Conservation (phyloP, 2,797 vertebrate species). For the Artibeus lituratus region DNA sequence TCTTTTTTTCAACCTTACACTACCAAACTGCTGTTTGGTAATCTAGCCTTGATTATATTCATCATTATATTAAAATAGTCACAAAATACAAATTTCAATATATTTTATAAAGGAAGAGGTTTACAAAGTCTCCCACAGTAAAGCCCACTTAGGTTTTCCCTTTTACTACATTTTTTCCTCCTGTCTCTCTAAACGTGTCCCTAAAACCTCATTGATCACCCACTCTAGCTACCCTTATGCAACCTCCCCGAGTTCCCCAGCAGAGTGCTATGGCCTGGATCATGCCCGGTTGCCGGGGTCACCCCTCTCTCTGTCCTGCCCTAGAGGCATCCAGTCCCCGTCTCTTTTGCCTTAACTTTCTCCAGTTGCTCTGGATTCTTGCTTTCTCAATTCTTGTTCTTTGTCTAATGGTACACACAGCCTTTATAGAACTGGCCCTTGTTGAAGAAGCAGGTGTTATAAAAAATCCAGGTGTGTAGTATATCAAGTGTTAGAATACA, state of each 20-base stretch:
- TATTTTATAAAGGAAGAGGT: background rate
- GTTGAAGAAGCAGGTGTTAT: background rate
- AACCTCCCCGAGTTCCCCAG: background rate
- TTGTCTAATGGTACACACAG: background rate
- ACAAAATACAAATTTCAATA: background rate
- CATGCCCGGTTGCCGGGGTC: background rate
- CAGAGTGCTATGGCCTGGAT: background rate
- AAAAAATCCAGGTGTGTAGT: background rate
- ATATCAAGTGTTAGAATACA: background rate
- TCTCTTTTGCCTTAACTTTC: background rate
- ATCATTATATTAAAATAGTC: background rate
- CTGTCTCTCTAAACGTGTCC: background rate
- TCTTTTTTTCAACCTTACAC: background rate
- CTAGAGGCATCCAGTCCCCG: background rate
- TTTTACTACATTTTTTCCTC: background rate
- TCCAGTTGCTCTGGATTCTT: background rate
- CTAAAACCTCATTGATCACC: background rate
- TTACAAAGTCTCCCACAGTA: background rate
- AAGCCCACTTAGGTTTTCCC: background rate
- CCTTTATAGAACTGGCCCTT: background rate
- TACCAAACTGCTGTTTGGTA: background rate
- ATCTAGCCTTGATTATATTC: background rate
- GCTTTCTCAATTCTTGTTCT: background rate
- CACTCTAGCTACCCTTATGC: background rate
- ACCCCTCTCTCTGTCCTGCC: background rate